phyloP scores from a whole-genome alignment of 2,888 invertebrate species.

The Morpho deidamia region DNA sequence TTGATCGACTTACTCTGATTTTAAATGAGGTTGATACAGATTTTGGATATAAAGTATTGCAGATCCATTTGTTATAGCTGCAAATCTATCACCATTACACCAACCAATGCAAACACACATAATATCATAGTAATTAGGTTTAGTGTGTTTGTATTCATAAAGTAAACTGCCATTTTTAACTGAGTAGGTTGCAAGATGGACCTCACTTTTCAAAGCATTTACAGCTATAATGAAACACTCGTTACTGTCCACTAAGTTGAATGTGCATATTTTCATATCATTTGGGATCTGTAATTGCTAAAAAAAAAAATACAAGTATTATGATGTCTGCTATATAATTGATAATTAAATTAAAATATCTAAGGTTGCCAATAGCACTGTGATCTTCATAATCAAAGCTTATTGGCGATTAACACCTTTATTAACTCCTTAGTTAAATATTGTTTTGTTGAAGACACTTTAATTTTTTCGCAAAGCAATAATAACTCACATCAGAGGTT shows the following conservation, averaged over 20 bases:
- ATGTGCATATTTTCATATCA: conserved; percentile 45
- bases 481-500: neutral
- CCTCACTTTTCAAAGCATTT: conserved; percentile 14
- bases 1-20: conserved; percentile 38
- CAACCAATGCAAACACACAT: conserved; percentile 57
- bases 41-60: conserved; percentile 55
- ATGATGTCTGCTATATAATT: neutral
- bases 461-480: neutral
- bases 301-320: conserved; percentile 22
- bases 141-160: conserved; percentile 35
- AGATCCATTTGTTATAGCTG: conserved; percentile 59
- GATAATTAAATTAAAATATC: too few relatives aligned
- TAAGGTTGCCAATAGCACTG: too few relatives aligned
- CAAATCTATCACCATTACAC: conserved; percentile 56
- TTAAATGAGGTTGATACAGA: conserved; percentile 46
- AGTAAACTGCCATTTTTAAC: conserved; percentile 46
- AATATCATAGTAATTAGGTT: conserved; percentile 34
- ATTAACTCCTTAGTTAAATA: too few relatives aligned
- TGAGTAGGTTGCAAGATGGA: conserved; percentile 43
- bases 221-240: conserved; percentile 53
- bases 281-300: conserved; percentile 51
- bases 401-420: too few relatives aligned
- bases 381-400: too few relatives aligned
- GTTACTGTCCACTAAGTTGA: conserved; percentile 53
- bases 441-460: too few relatives aligned